Evolutionary conservation across 2,888 invertebrate species (phyloP), one percentile per base, ranked within the genome.

Genomic region (Minunthozetes semirufus): DNA sequence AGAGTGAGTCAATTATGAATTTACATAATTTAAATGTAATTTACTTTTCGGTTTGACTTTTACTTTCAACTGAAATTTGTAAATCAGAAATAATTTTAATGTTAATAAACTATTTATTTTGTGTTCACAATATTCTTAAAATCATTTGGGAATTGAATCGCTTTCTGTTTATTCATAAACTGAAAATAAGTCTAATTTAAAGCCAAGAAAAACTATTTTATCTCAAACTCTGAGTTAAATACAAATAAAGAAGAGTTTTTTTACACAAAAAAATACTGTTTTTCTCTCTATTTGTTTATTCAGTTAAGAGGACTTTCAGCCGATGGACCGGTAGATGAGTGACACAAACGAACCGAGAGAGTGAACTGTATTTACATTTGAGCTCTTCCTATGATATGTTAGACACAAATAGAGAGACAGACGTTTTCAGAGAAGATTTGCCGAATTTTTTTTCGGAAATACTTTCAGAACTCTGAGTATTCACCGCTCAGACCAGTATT

Each of bases 221-320:
- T 53, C n/a, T 53, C 19, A 48, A 11, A 48, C 11, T 17, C 19
- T n/a, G 53, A 48, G 46, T 15, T 53, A 3, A 53, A 19, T 53
- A 53, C 53, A 53, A 53, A 53, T 8, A 53, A 8, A 9, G 8
- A 19, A 53, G 53, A 53, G 9, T 17, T 15, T 11, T 48, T 48
- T 53, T 17, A 5, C 19, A 19, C 53, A 53, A 2, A 53, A 53
- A 53, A 53, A n/a, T n/a, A n/a, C 19, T n/a, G n/a, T 19, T 48
- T 48, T 48, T 53, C n/a, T 5, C n/a, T 8, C 19, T 53, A 53
- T 53, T 53, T 53, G 53, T 53, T 53, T 53, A 19, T 53, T 53
- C 19, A 53, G 53, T 53, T 53, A 53, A 53, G 53, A 53, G 53
- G n/a, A 19, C 53, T 53, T 53, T 53, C 53, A 53, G 53, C 6